phyloP scores from a whole-genome alignment of 1,140 invertebrate genomes.

The Tetramorium parvispinum region DNA sequence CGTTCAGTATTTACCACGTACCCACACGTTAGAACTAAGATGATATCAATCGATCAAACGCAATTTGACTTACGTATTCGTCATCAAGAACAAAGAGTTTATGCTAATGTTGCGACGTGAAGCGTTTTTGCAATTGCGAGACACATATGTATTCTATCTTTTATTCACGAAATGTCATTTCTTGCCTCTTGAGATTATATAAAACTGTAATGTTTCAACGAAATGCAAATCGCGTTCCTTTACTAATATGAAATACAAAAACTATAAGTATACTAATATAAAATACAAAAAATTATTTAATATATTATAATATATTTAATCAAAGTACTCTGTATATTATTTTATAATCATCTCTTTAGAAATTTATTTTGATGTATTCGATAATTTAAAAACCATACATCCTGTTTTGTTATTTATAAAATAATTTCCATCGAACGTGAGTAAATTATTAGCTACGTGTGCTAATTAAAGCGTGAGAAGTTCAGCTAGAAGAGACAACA shows the following conservation, averaged over 20 bases:
- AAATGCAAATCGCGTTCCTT: not conserved
- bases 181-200: not conserved
- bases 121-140: conserved; percentile 29
- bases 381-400: conserved; percentile 8
- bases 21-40: not conserved
- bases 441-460: not conserved
- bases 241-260: no score
- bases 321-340: no score
- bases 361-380: not conserved
- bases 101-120: conserved; percentile 49
- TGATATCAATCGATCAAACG: conserved; percentile 41
- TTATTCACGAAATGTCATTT: conserved; percentile 28
- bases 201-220: not conserved
- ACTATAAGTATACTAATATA: not conserved
- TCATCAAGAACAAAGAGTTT: conserved; percentile 49
- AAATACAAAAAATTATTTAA: not conserved
- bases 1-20: conserved; percentile 1
- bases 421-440: not conserved
- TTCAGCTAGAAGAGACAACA: not conserved
- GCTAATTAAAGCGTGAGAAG: conserved; percentile 36
- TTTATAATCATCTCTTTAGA: not conserved
- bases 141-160: conserved; percentile 38
- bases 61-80: conserved; percentile 1
- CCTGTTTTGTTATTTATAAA: not conserved
- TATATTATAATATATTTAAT: not conserved